Percentiles rank a stretch among this genome's conserved stretches.
These are phyloP conservation scores for Agonopterix alstromeriana DNA, from an alignment of 2,888 invertebrate species.

Conservation along the genomic window DNA sequence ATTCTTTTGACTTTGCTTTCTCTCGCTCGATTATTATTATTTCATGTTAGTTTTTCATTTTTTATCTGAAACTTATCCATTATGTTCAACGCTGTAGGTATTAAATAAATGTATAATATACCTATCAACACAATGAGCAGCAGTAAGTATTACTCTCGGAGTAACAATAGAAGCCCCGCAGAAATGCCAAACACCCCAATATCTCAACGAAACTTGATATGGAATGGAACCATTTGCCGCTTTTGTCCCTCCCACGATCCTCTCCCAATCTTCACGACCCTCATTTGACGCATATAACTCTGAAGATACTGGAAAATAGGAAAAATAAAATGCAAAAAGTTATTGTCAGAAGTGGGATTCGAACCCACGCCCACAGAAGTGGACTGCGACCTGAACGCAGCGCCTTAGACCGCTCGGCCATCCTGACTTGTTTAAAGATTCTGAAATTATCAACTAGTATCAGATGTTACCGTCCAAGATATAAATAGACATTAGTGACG, in stretches of 20 bases:
- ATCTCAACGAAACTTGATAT: conserved; percentile 71
- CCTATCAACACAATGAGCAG: conserved; percentile 76
- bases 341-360: conserved; percentile 71
- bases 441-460: conserved; percentile 26
- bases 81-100: neutral
- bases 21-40: no score
- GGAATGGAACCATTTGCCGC: conserved; percentile 70
- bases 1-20: no score
- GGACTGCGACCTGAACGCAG: conserved; percentile 73
- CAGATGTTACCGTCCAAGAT: neutral
- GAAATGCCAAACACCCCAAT: conserved; percentile 69
- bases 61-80: neutral
- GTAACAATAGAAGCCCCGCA: conserved; percentile 78
- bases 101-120: conserved; percentile 18
- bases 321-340: conserved; percentile 15
- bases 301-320: conserved; percentile 33
- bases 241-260: conserved; percentile 72
- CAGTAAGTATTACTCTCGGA: conserved; percentile 69
- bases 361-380: conserved; percentile 72
- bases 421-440: conserved; percentile 25
- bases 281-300: conserved; percentile 38
- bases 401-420: conserved; percentile 70
- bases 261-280: conserved; percentile 52
- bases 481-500: neutral
- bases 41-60: neutral